Conservation (phyloP, 2,113 vertebrate species). For the Cairina moschata region DNA sequence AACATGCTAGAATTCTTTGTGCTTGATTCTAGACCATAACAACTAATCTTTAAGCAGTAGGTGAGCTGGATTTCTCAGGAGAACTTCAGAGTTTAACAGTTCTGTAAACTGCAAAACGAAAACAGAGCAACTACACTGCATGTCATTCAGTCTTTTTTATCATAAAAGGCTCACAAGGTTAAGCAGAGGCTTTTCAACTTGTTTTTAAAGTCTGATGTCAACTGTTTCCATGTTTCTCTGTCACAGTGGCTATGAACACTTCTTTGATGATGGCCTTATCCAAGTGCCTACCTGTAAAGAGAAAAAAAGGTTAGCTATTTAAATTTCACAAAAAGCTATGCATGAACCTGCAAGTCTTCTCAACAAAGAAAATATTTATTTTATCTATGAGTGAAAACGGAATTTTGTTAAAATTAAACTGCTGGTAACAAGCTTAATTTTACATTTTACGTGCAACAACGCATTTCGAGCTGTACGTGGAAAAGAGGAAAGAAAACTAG, state of each 20-base stretch:
- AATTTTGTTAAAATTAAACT: neutral
- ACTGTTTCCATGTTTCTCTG: slow-evolving; percentile 31
- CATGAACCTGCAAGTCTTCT: neutral
- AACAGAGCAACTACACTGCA: neutral
- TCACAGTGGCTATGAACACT: slow-evolving; percentile 81
- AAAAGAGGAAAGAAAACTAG: neutral
- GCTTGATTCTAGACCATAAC: neutral
- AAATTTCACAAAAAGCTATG: neutral
- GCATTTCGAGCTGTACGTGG: neutral
- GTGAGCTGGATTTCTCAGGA: neutral
- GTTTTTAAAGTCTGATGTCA: slow-evolving; percentile 17
- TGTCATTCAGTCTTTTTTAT: neutral
- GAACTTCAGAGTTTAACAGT: neutral
- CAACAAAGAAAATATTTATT: neutral
- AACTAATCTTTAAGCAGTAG: slow-evolving; percentile 27
- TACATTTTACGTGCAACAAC: neutral
- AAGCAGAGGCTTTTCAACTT: neutral
- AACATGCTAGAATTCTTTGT: neutral
- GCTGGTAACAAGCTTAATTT: neutral
- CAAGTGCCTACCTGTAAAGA: slow-evolving; percentile 88
- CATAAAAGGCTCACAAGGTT: neutral
- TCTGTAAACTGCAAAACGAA: neutral
- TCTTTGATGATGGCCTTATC: slow-evolving; percentile 87
- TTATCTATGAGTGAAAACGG: neutral
- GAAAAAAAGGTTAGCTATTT: slow-evolving; percentile 15